Conservation (phyloP, 2,113 vertebrate species). For the Lasiurus borealis region DNA sequence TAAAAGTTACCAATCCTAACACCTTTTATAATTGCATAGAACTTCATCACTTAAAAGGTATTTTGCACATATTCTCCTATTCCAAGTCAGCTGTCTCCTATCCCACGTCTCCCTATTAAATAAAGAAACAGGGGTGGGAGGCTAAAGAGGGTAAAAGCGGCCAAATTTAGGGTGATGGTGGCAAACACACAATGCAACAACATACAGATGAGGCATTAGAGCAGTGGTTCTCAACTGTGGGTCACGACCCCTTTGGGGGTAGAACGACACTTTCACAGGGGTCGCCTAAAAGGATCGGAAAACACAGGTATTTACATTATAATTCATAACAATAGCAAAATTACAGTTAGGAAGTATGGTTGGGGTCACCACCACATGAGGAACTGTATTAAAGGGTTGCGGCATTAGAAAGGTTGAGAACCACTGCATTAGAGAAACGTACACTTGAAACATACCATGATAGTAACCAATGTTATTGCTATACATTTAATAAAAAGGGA, state of each 20-base stretch:
- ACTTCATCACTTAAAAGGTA: neutral
- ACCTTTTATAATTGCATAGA: neutral
- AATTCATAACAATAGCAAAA: too few relatives aligned
- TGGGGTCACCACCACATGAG: too few relatives aligned
- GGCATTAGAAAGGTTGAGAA: too few relatives aligned
- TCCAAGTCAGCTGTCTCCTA: neutral
- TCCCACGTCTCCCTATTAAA: neutral
- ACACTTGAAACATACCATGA: neutral
- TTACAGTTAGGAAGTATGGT: too few relatives aligned
- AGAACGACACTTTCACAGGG: too few relatives aligned
- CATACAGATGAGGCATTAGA: neutral
- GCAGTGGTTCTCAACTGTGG: too few relatives aligned
- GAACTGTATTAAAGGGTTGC: too few relatives aligned
- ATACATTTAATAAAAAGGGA: neutral
- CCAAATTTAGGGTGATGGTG: neutral
- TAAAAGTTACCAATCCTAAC: neutral
- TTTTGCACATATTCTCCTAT: neutral
- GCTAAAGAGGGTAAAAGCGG: neutral
- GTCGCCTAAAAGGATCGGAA: too few relatives aligned
- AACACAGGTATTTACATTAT: too few relatives aligned
- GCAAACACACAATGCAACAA: neutral
- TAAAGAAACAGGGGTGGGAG: neutral
- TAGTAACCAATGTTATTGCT: neutral
- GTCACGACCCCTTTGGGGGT: too few relatives aligned
- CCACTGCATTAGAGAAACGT: neutral